These are phyloP conservation scores for Brachionus angularis DNA, from an alignment of 1,140 invertebrate genomes.

Conservation along the genomic window DNA sequence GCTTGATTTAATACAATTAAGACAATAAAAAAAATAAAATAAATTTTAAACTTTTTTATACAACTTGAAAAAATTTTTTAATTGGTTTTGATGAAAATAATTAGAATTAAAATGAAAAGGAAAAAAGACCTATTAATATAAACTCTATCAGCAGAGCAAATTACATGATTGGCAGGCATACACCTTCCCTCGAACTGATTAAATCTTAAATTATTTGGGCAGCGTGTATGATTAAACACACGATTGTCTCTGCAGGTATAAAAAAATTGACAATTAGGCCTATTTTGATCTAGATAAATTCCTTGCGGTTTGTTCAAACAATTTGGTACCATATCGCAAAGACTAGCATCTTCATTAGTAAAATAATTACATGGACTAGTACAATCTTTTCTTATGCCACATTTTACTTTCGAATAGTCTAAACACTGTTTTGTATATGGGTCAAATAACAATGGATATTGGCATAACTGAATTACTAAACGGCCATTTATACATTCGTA, in stretches of 20 bases:
- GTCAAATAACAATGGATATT: constrained; percentile 22
- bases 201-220: constrained; percentile 28
- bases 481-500: constrained; percentile 43
- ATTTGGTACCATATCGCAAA: constrained; percentile 39
- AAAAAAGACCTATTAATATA: too few species aligned
- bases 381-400: constrained; percentile 32
- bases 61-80: too few species aligned
- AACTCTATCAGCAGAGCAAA: constrained; percentile 10
- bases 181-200: constrained; percentile 43
- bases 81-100: too few species aligned
- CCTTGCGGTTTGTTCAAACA: constrained; percentile 39
- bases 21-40: too few species aligned
- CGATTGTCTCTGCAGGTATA: constrained; percentile 40
- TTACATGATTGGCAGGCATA: constrained; percentile 15
- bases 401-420: constrained; percentile 40
- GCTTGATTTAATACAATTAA: too few species aligned
- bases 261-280: constrained; percentile 39
- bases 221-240: constrained; percentile 35
- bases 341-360: constrained; percentile 11
- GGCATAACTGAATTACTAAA: constrained; percentile 21
- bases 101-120: too few species aligned
- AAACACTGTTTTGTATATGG: constrained; percentile 34
- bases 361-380: constrained; percentile 43
- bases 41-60: too few species aligned
- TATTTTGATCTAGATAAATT: constrained; percentile 30